Base-by-base conservation (phyloP, 1,140 invertebrate genomes). In the Dendroctonus valens region DNA sequence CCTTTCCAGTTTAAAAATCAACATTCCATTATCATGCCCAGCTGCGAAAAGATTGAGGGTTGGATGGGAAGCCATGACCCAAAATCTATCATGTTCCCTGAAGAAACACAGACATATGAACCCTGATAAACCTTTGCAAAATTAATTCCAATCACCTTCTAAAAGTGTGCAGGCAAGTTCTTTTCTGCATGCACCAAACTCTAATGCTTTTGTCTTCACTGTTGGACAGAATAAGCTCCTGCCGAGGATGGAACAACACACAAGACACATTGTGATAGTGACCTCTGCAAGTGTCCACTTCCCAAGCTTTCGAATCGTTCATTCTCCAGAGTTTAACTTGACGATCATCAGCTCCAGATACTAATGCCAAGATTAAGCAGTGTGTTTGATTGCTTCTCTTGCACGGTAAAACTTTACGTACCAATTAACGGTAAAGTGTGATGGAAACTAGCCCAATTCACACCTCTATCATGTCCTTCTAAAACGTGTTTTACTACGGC, bases 241-340 rank as follows among this genome's bases (percentile, higher is more conserved):
- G 94, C 12, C 94, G 84, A 0, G 97, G 97, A 82, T 99, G 97
- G 80, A 99, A 99, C 6, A 99, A 78, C 2, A 96, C 95, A 77
- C 96, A 98, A 0, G 96, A 99, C 0, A 99, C 97, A 80, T 99
- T 99, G 81, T 99, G 98, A 81, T 99, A 99, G 80, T 99, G 98
- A 0, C 98, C 97, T 51, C 98, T 86, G 73, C 96, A 99, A 0
- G 96, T 97, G 76, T 99, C 98, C 15, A 99, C 94, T 81, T 99
- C 97, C 97, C 97, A 99, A 0, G 97, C 97, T 71, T 96, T 97
- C 40, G 91, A 87, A 80, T 99, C 97, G 79, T 98, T 99, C 94
- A 99, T 98, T 69, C 98, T 84, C 97, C 97, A 99, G 62, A 99
- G 82, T 79, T 99, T 99, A 7, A 99, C 90, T 75, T 97, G 92